Conservation (phyloP, 2,888 invertebrate genomes). For the Tromatobia lineatoria region DNA sequence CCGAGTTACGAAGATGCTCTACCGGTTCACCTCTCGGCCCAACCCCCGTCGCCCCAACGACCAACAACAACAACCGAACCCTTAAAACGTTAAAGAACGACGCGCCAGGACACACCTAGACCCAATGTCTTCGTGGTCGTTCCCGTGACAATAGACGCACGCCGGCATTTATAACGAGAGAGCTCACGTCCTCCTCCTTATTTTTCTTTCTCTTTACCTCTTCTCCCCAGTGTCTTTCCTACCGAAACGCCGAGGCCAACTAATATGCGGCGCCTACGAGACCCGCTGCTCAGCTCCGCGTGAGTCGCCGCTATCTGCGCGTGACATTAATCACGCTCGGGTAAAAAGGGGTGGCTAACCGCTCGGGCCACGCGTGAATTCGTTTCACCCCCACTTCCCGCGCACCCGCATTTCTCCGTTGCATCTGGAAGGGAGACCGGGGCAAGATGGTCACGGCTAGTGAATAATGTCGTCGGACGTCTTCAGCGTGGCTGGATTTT, state of each 20-base stretch:
- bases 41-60: conserved; percentile 53
- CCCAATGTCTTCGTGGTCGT: conserved; percentile 44
- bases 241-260: conserved; percentile 53
- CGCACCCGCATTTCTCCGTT: conserved; percentile 58
- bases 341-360: conserved; percentile 57
- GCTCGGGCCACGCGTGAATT: conserved; percentile 60
- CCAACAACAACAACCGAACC: conserved; percentile 70
- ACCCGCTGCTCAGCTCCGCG: conserved; percentile 43
- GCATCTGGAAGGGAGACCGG: not conserved
- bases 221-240: conserved; percentile 52
- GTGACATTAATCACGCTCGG: conserved; percentile 71
- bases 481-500: too few relatives aligned
- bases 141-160: conserved; percentile 75
- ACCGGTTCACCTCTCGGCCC: conserved; percentile 65
- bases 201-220: conserved; percentile 46
- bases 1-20: conserved; percentile 61
- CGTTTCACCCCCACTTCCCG: conserved; percentile 42
- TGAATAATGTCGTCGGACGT: too few relatives aligned
- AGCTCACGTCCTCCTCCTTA: conserved; percentile 63
- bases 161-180: conserved; percentile 78
- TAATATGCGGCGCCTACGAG: conserved; percentile 66
- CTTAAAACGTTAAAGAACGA: conserved; percentile 69
- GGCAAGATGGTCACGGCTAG: too few relatives aligned
- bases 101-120: conserved; percentile 76
- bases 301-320: conserved; percentile 60